Evolutionary conservation across 2,888 invertebrate genomes (phyloP).

Genomic region (Antitype chi): DNA sequence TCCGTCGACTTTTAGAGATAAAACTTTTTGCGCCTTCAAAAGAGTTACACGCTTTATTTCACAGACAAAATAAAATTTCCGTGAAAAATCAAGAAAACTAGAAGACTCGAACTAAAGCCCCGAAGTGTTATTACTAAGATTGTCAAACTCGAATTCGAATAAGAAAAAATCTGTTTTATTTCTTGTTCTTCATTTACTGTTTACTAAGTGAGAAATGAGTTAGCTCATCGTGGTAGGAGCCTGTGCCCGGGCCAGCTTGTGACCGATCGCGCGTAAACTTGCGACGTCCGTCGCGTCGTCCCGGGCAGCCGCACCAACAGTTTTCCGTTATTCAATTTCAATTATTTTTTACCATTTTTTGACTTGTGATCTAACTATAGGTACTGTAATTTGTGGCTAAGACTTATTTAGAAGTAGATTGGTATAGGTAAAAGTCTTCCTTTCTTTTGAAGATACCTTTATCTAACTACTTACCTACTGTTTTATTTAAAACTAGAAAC

Average conservation of each 20-base stretch:
- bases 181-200: constrained; percentile 1
- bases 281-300: constrained; percentile 41
- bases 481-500: constrained; percentile 36
- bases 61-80: constrained; percentile 73
- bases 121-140: constrained; percentile 50
- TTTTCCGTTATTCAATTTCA: constrained; percentile 52
- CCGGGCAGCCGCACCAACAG: constrained; percentile 34
- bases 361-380: constrained; percentile 4
- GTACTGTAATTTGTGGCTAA: background rate
- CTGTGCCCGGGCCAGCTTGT: constrained; percentile 58
- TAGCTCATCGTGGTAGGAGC: constrained; percentile 38
- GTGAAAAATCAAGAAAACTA: constrained; percentile 70
- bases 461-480: constrained; percentile 13
- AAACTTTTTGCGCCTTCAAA: constrained; percentile 75
- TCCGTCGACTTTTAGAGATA: constrained; percentile 72
- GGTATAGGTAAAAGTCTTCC: background rate
- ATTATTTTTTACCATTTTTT: constrained; percentile 53
- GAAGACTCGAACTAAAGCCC: constrained; percentile 46
- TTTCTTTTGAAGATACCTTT: background rate
- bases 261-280: constrained; percentile 73
- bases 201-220: constrained; percentile 53
- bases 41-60: constrained; percentile 75
- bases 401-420: background rate
- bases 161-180: constrained; percentile 16
- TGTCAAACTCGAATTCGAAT: constrained; percentile 50